These are phyloP conservation scores for Scaptodrosophila latifasciaeformis DNA, from an alignment of 2,888 invertebrate species.

Conservation along the genomic window DNA sequence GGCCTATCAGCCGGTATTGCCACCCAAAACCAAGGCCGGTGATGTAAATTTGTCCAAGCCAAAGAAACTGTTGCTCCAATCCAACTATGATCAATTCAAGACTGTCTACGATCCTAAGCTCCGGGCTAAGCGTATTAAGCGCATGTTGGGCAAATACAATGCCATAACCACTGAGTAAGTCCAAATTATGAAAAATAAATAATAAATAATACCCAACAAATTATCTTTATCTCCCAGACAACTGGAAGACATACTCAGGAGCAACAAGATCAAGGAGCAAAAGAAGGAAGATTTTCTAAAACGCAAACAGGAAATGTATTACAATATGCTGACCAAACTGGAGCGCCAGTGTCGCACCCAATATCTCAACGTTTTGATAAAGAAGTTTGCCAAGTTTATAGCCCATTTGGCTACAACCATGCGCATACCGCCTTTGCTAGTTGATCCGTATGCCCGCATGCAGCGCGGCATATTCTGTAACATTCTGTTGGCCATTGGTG, in stretches of 20 bases:
- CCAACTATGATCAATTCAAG: conserved; percentile 52
- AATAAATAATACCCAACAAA: too few relatives aligned
- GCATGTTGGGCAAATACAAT: conserved; percentile 49
- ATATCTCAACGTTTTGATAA: conserved; percentile 64
- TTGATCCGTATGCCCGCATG: conserved; percentile 70
- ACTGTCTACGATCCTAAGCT: conserved; percentile 52
- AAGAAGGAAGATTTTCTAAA: conserved; percentile 58
- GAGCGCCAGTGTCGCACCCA: conserved; percentile 67
- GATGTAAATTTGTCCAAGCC: conserved; percentile 57
- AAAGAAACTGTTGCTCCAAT: conserved; percentile 32
- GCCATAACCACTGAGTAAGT: conserved; percentile 58
- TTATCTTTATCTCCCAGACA: conserved; percentile 40
- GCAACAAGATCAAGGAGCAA: conserved; percentile 55
- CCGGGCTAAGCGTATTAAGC: conserved; percentile 56
- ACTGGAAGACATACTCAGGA: conserved; percentile 57
- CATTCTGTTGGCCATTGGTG: conserved; percentile 65
- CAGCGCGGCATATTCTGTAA: conserved; percentile 70
- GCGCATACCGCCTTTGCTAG: conserved; percentile 61
- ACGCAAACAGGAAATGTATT: conserved; percentile 66
- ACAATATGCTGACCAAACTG: conserved; percentile 64
- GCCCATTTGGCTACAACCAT: conserved; percentile 69
- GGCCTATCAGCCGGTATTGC: conserved; percentile 63
- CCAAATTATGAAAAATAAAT: background rate
- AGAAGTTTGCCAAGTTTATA: conserved; percentile 67
- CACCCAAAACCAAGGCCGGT: conserved; percentile 43